A percentile compares a stretch with the other conserved stretches of the same genome.
phyloP scores from a whole-genome alignment of 2,888 invertebrate genomes.

The Sceliomorpha sp. region DNA sequence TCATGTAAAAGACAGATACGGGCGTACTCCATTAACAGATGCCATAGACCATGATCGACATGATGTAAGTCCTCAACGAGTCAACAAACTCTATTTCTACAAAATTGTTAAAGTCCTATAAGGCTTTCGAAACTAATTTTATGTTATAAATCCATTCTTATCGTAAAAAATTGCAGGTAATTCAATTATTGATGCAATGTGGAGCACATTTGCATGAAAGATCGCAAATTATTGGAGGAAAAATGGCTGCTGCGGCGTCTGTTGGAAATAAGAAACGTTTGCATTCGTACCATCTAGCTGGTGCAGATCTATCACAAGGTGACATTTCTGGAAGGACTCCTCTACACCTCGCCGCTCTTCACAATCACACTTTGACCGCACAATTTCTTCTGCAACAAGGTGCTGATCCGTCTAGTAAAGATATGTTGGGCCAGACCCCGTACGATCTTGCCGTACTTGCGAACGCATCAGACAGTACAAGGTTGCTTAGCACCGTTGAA shows the following conservation, averaged over 20 bases:
- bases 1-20: slow-evolving; percentile 87
- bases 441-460: slow-evolving; percentile 81
- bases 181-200: slow-evolving; percentile 85
- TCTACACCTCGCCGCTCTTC: slow-evolving; percentile 86
- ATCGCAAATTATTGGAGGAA: slow-evolving; percentile 84
- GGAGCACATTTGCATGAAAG: slow-evolving; percentile 87
- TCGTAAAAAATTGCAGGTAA: slow-evolving; percentile 80
- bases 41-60: slow-evolving; percentile 85
- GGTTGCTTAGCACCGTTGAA: slow-evolving; percentile 19
- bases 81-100: neutral
- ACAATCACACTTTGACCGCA: slow-evolving; percentile 81
- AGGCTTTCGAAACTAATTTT: slow-evolving; percentile 2
- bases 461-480: slow-evolving; percentile 24
- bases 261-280: slow-evolving; percentile 83
- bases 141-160: neutral
- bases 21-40: slow-evolving; percentile 86
- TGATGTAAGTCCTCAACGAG: slow-evolving; percentile 71
- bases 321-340: slow-evolving; percentile 86
- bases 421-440: slow-evolving; percentile 83
- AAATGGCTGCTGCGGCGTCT: slow-evolving; percentile 85
- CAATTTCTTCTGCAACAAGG: slow-evolving; percentile 82
- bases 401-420: slow-evolving; percentile 78
- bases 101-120: too few relatives aligned
- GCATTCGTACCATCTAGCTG: slow-evolving; percentile 84
- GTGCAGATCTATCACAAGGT: slow-evolving; percentile 84